Conservation (phyloP, 2,113 vertebrate genomes). For the Loxodonta africana region DNA sequence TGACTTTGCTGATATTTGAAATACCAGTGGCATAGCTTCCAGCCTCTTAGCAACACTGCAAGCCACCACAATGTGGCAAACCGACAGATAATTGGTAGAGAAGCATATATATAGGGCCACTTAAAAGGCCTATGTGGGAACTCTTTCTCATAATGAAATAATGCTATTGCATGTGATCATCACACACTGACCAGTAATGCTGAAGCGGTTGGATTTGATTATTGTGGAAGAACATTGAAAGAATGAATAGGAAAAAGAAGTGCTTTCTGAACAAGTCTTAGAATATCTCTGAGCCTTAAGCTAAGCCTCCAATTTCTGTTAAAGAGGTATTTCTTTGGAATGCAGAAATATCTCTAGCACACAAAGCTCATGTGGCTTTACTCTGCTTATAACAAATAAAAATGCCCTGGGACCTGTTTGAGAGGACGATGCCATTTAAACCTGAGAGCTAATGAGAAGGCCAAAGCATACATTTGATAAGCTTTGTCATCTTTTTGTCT, state of each 20-base stretch:
- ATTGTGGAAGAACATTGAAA: slow-evolving; percentile 14
- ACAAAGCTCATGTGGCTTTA: slow-evolving; percentile 66
- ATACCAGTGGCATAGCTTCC: not conserved
- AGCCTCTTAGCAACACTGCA: not conserved
- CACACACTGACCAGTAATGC: not conserved
- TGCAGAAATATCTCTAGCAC: slow-evolving; percentile 67
- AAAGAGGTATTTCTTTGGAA: slow-evolving; percentile 64
- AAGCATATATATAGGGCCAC: not conserved
- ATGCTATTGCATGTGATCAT: not conserved
- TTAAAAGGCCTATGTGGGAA: not conserved
- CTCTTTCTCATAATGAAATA: not conserved
- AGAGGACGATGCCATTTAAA: slow-evolving; percentile 86
- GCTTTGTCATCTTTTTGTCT: slow-evolving; percentile 91
- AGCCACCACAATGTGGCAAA: not conserved
- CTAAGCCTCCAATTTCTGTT: slow-evolving; percentile 60
- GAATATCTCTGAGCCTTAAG: not conserved
- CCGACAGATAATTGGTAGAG: not conserved
- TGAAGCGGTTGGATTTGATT: not conserved
- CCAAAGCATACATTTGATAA: slow-evolving; percentile 88
- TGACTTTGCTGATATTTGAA: not conserved
- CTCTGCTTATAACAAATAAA: slow-evolving; percentile 77
- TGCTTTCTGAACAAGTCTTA: slow-evolving; percentile 36
- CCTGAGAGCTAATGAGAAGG: slow-evolving; percentile 88
- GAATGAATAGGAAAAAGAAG: not conserved
- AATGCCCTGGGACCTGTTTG: slow-evolving; percentile 72